Evolutionary conservation across 1,140 invertebrate genomes (phyloP), one percentile per base, ranked within the genome.

Genomic region (Panulirus ornatus): DNA sequence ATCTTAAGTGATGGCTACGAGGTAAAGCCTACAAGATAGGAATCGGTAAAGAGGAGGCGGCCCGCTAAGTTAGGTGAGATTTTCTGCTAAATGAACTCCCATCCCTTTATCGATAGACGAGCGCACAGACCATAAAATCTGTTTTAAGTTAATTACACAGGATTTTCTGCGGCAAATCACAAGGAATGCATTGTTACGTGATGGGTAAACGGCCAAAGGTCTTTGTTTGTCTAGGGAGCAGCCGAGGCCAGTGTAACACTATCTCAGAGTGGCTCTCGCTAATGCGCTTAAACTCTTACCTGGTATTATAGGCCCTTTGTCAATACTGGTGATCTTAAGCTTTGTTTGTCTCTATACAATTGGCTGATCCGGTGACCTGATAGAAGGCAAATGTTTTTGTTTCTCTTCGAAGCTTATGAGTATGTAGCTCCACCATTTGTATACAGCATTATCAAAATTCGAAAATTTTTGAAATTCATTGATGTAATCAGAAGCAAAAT

Each of bases 101-200:
- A 76, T 84, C 81, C 83, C 88, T 81, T 84, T 85, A 90, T 85
- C 88, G 88, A 85, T 76, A 81, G 82, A 75, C 83, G 88, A 40
- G 83, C 81, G 73, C 88, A 51, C 66, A 70, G 38, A 84, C 88
- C 88, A 85, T 90, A 90, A 90, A 90, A 90, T 90, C 88, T 90
- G 71, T 90, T 84, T 90, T 90, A 90, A 90, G 82, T 90, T 90
- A 90, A 90, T 90, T 90, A 90, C 88, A 84, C 73, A 63, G 88
- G 88, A 90, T 90, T 84, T 90, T 90, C 88, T 90, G 82, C 88
- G 88, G 88, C 73, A 75, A 84, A 90, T 85, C 88, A 90, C 88
- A 85, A 90, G 88, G 88, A 89, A 89, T 89, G 87, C 66, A 54
- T 89, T 83, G 87, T 89, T 89, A 89, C 66, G 79, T 76, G 79